Evolutionary conservation across 1,140 invertebrate species (phyloP), one percentile per base, ranked within the genome.

Genomic region (Arctopsyche grandis): DNA sequence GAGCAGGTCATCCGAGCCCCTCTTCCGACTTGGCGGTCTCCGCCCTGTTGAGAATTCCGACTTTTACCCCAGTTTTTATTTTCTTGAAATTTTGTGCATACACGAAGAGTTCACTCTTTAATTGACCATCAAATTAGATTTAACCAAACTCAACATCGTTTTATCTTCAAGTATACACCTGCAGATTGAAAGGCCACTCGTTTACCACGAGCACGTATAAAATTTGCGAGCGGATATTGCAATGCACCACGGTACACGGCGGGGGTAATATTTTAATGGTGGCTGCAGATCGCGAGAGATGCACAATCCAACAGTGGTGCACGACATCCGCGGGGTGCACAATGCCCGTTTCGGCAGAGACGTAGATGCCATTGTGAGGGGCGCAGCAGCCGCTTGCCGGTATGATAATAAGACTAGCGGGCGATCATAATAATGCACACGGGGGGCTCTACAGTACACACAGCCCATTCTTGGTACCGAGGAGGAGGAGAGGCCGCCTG

Each of bases 271-370:
- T 60, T 60, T 60, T 60, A 60, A 60, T 60, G 56, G 56, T 19
- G 56, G 29, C 7, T 38, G 29, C 29, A 38, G 29, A 38, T 38
- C 29, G 29, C 29, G 29, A 38, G 10, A 21, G 69, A 71, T 71
- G 69, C 69, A 71, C n/a, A 71, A 71, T 71, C 69, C 29, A 38
- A 38, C 29, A 58, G n/a, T 4, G 26, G 21, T 60, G 56, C 56
- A 60, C 21, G n/a, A 21, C 16, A n/a, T 21, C 58, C 3, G 3
- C 22, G 52, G 12, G 26, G 56, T 9, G 21, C 44, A 75, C 73
- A 75, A 75, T 75, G 73, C 19, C 9, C 52, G 48, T 75, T 75
- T 58, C 73, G 24, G 48, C 52, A 10, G 16, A 19, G 44, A 74
- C 48, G 44, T 24, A 14, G 71, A 16, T 16, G 43, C 12, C 48